Evolutionary conservation across 2,888 invertebrate genomes (phyloP), one percentile per base, ranked within the genome.

Genomic region (Agonopterix heracliana): DNA sequence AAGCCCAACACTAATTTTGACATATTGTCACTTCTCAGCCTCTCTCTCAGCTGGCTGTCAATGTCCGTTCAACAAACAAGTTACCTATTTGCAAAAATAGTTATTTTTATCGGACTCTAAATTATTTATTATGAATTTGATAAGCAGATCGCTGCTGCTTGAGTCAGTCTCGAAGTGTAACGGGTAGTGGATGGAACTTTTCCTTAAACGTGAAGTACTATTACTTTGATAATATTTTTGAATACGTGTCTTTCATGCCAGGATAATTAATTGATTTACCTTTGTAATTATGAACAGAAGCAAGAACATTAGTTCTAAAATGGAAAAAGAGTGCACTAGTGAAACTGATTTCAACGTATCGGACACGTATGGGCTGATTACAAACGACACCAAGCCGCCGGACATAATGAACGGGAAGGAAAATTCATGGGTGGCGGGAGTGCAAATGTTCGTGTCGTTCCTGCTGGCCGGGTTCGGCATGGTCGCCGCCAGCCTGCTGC

Each of bases 381-480:
- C 60, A 17, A 71, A 76, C 61, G 80, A 78, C 56, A 71, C 70
- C 44, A 86, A 85, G 60, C 82, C 86, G 3, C 85, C 86, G 9
- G 84, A 83, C 60, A 74, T 79, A 52, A 78, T 75, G 64, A 66
- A 72, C 72, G 78, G 63, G 59, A 87, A 86, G 66, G 90, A 93
- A 78, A 90, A 88, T 73, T 87, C 91, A 47, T 92, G 92, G 91
- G 90, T 91, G 41, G 93, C 93, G 50, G 91, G 93, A 40, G 90
- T 95, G 45, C 94, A 97, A 86, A 95, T 96, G 86, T 93, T 93
- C 70, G 91, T 93, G 59, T 96, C 97, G 8, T 96, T 96, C 80
- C 80, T 96, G 50, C 90, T 97, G 51, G 96, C 96, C 51, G 96
- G 97, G 11, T 93, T 96, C 71, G 97, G 97, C 49, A 97, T 96